Evolutionary conservation across 2,797 vertebrate genomes (phyloP), one percentile per base, ranked within the genome.

Genomic region (Austrolebias charrua): DNA sequence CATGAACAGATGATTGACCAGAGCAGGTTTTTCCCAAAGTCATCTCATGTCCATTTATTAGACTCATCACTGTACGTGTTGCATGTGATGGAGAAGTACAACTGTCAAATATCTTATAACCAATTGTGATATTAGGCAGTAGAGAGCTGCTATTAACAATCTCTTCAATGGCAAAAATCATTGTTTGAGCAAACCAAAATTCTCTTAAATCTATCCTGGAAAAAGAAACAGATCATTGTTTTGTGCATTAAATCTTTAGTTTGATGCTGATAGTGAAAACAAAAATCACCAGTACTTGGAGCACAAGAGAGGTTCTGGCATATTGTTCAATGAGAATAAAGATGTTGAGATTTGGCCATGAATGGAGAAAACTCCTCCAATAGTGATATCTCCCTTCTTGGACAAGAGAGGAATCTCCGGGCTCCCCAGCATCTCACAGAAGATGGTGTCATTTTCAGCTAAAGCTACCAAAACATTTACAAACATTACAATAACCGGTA

Each of bases 131-230:
- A 55, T 87, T 69, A 77, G 90, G 91, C 24, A 93, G 81, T 24
- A 93, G 63, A 54, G 85, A 73, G 20, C 68, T 88, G 70, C 88
- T 93, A 20, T 92, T 92, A 84, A 93, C 93, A 68, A 93, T 92
- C 77, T 93, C 90, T 50, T 93, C 85, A 44, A 93, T 89, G 15
- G 92, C 91, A 86, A 92, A 93, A 9, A 93, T 91, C 91, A 93
- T 92, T 48, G 92, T 91, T 71, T 92, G 87, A 55, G 85, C 92
- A 83, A 91, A 93, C 57, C 79, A 89, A 51, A 93, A 83, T 78
- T 94, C 91, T 63, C 91, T 90, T 7, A 80, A 79, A 71, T 91
- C 88, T 18, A 93, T 64, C 62, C 91, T 92, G 74, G 69, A 57
- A 18, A 53, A 0, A 54, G 24, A 57, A 1, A 38, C 49, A 13